These are phyloP conservation scores for Macrobrachium nipponense DNA, from an alignment of 1,140 invertebrate species.

Conservation along the genomic window DNA sequence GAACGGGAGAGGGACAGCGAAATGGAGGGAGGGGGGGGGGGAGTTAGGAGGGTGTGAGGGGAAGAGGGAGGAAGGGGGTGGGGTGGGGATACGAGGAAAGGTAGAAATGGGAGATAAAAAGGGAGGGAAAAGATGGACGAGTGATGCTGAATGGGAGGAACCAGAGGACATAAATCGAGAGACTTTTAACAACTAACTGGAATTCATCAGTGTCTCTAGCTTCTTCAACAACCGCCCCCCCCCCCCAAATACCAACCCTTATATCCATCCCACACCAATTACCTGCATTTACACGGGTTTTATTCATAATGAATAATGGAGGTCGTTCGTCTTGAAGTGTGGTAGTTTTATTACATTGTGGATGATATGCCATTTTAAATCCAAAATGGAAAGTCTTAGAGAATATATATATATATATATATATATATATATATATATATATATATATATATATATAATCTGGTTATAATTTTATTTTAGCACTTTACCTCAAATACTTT, in stretches of 20 bases:
- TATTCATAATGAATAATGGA: not conserved
- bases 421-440: too few relatives aligned
- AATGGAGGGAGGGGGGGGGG: not conserved
- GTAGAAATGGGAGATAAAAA: slow-evolving; percentile 2
- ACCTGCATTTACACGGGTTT: not conserved
- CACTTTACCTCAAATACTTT: too few relatives aligned
- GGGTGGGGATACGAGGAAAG: not conserved
- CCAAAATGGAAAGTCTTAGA: not conserved
- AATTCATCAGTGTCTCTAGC: not conserved
- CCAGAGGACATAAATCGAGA: not conserved
- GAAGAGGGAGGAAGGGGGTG: not conserved
- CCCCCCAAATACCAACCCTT: not conserved
- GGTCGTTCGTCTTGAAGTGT: too few relatives aligned
- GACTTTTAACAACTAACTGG: not conserved
- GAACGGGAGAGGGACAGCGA: not conserved
- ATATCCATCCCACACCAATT: not conserved
- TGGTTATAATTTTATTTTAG: too few relatives aligned
- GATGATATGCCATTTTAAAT: not conserved
- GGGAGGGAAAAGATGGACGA: not conserved
- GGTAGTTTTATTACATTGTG: too few relatives aligned
- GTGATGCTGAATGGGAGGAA: not conserved
- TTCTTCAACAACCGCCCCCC: not conserved
- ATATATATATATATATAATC: too few relatives aligned
- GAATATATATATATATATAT: not conserved
- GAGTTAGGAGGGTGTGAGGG: not conserved